phyloP scores from a whole-genome alignment of 2,888 invertebrate genomes.

The Pandemis cinnamomeana region DNA sequence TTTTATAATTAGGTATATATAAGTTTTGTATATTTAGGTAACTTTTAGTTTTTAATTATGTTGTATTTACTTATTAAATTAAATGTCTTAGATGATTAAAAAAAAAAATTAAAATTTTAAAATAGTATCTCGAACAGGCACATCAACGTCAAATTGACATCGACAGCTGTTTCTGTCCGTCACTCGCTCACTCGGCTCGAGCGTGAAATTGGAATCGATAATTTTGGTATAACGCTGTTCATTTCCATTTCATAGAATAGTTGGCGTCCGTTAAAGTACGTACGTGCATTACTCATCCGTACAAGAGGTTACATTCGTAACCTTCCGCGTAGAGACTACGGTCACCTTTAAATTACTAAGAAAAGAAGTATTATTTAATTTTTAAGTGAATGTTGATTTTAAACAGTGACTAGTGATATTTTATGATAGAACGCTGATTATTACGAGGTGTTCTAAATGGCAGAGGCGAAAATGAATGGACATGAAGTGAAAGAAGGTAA shows the following conservation, averaged over 20 bases:
- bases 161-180: constrained; percentile 4
- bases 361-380: not conserved
- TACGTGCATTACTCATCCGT: not conserved
- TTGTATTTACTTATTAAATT: too few species aligned
- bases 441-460: constrained; percentile 39
- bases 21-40: too few species aligned
- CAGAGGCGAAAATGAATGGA: constrained; percentile 59
- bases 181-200: not conserved
- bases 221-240: constrained; percentile 40
- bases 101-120: not conserved
- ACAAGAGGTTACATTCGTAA: constrained; percentile 25
- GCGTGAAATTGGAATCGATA: constrained; percentile 45
- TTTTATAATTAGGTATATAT: too few species aligned
- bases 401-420: constrained; percentile 26
- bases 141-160: constrained; percentile 31
- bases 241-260: constrained; percentile 17
- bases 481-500: constrained; percentile 62
- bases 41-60: too few species aligned
- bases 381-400: not conserved
- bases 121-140: constrained; percentile 13
- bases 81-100: too few species aligned
- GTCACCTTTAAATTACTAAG: constrained; percentile 28
- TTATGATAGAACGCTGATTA: constrained; percentile 1
- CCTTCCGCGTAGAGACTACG: constrained; percentile 20
- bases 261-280: constrained; percentile 2